Percentiles rank a stretch among this genome's conserved stretches.
Evolutionary conservation across 2,797 vertebrate genomes (phyloP).

Genomic region (Lepilemur ruficaudatus): DNA sequence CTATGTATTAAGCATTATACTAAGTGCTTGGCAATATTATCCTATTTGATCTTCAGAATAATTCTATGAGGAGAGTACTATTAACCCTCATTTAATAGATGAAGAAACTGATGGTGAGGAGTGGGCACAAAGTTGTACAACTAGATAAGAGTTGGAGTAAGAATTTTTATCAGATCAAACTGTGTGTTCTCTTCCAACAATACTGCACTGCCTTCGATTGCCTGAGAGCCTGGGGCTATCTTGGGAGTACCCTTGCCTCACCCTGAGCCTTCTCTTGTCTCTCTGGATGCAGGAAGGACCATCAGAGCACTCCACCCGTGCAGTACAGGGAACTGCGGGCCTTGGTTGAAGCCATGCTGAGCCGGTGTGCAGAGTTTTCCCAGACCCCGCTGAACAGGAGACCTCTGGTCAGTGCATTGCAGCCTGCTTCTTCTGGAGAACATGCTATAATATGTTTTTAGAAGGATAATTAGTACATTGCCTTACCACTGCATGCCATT

Average conservation of each 20-base stretch:
- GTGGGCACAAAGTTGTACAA: neutral
- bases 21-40: neutral
- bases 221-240: neutral
- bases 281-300: slow-evolving; percentile 87
- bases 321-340: slow-evolving; percentile 88
- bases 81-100: neutral
- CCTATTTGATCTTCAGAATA: neutral
- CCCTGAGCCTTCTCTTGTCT: slow-evolving; percentile 27
- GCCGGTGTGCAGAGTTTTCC: slow-evolving; percentile 86
- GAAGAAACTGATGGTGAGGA: neutral
- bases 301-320: slow-evolving; percentile 90
- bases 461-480: neutral
- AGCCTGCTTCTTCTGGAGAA: neutral
- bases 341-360: slow-evolving; percentile 87
- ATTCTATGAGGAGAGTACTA: neutral
- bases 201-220: neutral
- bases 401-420: slow-evolving; percentile 76
- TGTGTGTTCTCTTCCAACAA: neutral
- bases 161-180: neutral
- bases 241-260: neutral
- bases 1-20: neutral
- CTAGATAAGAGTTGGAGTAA: neutral
- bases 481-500: neutral
- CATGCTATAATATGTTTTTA: neutral
- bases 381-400: slow-evolving; percentile 77